Evolutionary conservation across 2,888 invertebrate genomes (phyloP).

Genomic region (Agriopis leucophaearia): DNA sequence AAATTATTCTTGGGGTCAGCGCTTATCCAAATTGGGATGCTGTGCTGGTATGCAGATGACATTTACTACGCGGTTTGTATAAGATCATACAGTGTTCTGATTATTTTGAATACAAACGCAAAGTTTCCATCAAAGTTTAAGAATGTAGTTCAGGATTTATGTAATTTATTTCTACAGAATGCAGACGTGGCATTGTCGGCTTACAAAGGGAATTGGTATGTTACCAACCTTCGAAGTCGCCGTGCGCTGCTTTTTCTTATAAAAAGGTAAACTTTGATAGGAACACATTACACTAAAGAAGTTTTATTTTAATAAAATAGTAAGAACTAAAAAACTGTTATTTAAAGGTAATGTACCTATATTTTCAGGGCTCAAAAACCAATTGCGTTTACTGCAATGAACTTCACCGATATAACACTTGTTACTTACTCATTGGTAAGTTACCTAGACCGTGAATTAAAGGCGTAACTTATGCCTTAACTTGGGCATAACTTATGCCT

Average conservation of each 20-base stretch:
- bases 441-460: slow-evolving; percentile 17
- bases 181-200: slow-evolving; percentile 71
- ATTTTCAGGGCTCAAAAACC: slow-evolving; percentile 76
- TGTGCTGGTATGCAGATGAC: slow-evolving; percentile 82
- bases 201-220: slow-evolving; percentile 77
- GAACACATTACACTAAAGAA: not conserved
- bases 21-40: slow-evolving; percentile 76
- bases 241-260: slow-evolving; percentile 74
- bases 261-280: slow-evolving; percentile 58
- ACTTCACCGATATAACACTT: slow-evolving; percentile 76
- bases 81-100: not conserved
- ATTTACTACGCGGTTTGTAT: slow-evolving; percentile 73
- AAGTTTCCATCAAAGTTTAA: too few relatives aligned
- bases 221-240: slow-evolving; percentile 70
- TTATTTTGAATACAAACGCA: not conserved
- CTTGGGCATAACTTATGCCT: too few relatives aligned
- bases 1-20: slow-evolving; percentile 76
- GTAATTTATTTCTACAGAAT: slow-evolving; percentile 60
- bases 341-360: too few relatives aligned
- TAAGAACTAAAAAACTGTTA: too few relatives aligned
- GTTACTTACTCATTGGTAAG: slow-evolving; percentile 78
- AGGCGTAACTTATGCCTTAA: too few relatives aligned
- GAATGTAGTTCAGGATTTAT: not conserved
- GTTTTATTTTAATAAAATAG: too few relatives aligned
- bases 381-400: slow-evolving; percentile 80